Conservation (phyloP, 2,113 vertebrate species). For the Myotis yumanensis region DNA sequence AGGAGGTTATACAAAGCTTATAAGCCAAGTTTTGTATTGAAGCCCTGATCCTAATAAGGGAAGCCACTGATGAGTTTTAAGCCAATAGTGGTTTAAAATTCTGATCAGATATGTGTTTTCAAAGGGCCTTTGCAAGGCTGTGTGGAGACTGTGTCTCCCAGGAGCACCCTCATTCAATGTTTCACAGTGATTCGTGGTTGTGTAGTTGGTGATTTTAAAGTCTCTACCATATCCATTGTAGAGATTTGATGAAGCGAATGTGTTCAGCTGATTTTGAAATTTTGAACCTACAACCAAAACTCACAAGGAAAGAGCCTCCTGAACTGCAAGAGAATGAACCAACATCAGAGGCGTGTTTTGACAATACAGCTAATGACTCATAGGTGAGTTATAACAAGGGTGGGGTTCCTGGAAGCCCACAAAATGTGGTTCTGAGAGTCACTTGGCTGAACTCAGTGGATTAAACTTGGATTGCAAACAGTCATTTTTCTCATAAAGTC, state of each 20-base stretch:
- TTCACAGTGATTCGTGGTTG: background rate
- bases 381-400: background rate
- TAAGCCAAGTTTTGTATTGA: background rate
- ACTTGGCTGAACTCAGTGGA: background rate
- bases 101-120: background rate
- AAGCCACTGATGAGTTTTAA: background rate
- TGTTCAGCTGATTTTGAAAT: background rate
- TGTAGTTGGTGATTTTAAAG: background rate
- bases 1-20: background rate
- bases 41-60: background rate
- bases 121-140: background rate
- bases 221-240: background rate
- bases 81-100: background rate
- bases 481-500: background rate
- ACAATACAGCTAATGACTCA: conserved; percentile 32
- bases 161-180: background rate
- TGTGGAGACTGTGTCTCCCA: background rate
- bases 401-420: background rate
- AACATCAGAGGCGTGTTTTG: background rate
- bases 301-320: background rate
- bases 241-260: background rate
- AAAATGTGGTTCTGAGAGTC: background rate
- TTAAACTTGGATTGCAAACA: background rate
- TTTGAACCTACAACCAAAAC: background rate
- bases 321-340: background rate